A percentile compares a stretch with the other conserved stretches of the same genome.
Evolutionary conservation across 2,797 vertebrate species (phyloP).

Genomic region (Limosa lapponica): DNA sequence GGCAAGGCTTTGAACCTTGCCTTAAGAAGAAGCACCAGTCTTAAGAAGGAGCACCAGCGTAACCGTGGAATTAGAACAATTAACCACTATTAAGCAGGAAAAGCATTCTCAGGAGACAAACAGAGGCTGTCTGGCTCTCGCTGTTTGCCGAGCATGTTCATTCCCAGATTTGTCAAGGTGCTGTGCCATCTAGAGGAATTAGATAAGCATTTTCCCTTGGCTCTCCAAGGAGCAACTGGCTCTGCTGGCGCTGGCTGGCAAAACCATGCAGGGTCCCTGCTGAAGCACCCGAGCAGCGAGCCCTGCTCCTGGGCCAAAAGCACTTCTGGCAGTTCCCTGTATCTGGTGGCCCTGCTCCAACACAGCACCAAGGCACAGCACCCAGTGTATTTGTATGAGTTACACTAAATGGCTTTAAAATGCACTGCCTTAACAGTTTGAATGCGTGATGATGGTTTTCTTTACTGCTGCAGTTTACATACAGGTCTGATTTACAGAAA

Average conservation of each 20-base stretch:
- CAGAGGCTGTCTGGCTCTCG: background rate
- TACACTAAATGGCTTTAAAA: background rate
- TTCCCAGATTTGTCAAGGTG: background rate
- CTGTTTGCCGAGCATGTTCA: rapidly evolving
- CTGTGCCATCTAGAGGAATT: slow-evolving; percentile 50
- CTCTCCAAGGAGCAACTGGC: background rate
- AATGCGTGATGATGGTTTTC: background rate
- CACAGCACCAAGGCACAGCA: background rate
- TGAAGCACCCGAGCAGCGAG: rapidly evolving
- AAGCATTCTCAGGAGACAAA: background rate
- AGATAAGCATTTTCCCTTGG: rapidly evolving
- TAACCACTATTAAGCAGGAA: background rate
- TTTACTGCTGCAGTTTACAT: background rate
- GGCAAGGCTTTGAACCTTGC: background rate
- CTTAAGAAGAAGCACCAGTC: background rate
- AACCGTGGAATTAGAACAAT: background rate
- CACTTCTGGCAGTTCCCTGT: background rate
- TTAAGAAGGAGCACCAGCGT: background rate
- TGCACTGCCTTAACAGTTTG: background rate
- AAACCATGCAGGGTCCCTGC: rapidly evolving
- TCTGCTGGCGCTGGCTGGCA: background rate
- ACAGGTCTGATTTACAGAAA: background rate
- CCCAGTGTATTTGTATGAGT: background rate
- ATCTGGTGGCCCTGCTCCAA: background rate
- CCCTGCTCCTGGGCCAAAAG: background rate